Evolutionary conservation across 2,113 vertebrate genomes (phyloP), one percentile per base, ranked within the genome.

Genomic region (Callospermophilus lateralis): DNA sequence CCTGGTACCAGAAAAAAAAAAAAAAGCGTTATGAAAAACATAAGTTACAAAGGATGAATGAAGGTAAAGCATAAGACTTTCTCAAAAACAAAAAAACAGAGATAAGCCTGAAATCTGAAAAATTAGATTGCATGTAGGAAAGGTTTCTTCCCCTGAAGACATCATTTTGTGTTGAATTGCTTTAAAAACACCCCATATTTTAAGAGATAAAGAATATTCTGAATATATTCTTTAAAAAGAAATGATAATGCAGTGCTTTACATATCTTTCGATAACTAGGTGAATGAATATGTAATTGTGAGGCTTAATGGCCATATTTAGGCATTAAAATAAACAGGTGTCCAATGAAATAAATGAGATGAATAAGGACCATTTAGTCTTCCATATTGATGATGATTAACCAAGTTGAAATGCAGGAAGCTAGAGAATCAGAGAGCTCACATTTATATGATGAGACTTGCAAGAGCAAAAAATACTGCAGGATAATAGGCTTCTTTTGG

Each of bases 321-420:
- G 53, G 55, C 78, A 95, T 94, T 88, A 96, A 96, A 97, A 97
- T 83, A 97, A 97, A 97, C 93, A 85, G 85, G 34, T 88, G 95
- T 48, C 26, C 68, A 81, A 61, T 53, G 39, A 86, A 90, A 91
- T 72, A 95, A 93, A 19, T 78, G 83, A 97, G 72, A 55, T 79
- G 90, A 98, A 77, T 74, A 37, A 26, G 67, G 85, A 93, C 94
- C 45, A 92, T 78, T 85, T 78, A 83, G 81, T 88, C 65, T 72
- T 89, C 51, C 65, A 78, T 55, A 94, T 15, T 85, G 68, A 97
- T 84, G 20, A 87, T 72, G 95, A 95, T 84, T 89, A 93, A 67
- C 83, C 73, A 87, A 90, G 77, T 28, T 73, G 93, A 95, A 86
- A 96, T 70, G 55, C 78, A 96, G 68, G 32, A 93, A 80, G 67